Evolutionary conservation across 1,140 invertebrate genomes (phyloP), one percentile per base, ranked within the genome.

Genomic region (Gonioctena quinquepunctata): DNA sequence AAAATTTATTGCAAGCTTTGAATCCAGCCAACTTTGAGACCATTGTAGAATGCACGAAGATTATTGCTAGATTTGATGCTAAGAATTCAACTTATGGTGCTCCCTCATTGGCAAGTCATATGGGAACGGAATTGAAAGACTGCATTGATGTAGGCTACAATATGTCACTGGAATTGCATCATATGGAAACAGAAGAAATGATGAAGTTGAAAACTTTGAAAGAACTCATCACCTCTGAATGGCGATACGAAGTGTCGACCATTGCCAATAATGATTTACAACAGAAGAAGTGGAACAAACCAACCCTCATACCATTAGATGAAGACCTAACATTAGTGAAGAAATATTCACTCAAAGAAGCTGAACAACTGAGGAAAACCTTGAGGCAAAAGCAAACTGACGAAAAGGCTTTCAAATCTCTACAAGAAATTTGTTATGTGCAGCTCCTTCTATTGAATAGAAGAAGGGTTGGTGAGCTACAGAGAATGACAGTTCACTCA

Each of bases 101-200:
- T 2, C 71, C 73, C 13, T 66, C 74, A 16, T 76, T 60, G 48
- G 74, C 71, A 0, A 27, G 73, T 54, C 70, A 77, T 60, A 73
- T 75, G 8, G 69, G 5, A 3, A 77, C 73, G 22, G 64, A 49
- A 1, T 65, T 76, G 57, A 76, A 76, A 28, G 50, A 68, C n/a
- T 28, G 60, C n/a, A 62, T 42, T n/a, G 57, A 59, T 16, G 25
- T 71, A 5, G 56, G 11, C 4, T 42, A 8, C 33, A 42, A 42
- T 4, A 42, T 42, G 33, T 8, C 33, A 42, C 33, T 42, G 0
- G n/a, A 42, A 33, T 13, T 13, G n/a, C n/a, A 42, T 42, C 7
- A 18, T n/a, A 11, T n/a, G 11, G 50, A 54, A 0, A 19, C 11
- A 16, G 6, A 18, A 16, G 21, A 54, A 3, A 0, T 0, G 7